Conservation (phyloP, 2,797 vertebrate species). For the Trachops cirrhosus region DNA sequence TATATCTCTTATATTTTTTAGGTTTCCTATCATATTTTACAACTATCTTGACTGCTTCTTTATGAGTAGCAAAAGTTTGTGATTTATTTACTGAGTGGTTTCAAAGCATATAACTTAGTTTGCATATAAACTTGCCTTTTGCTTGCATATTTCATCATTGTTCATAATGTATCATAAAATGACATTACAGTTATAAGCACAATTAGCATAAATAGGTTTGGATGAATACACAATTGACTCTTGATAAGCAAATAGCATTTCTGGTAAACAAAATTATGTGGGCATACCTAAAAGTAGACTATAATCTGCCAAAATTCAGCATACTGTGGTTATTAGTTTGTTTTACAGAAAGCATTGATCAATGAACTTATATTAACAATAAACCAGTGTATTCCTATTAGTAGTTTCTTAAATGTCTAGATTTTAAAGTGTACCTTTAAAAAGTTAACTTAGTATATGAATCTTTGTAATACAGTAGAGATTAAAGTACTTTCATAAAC, state of each 20-base stretch:
- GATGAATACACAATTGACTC: neutral
- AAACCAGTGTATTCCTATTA: neutral
- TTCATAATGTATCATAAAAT: constrained; percentile 3
- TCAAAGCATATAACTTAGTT: constrained; percentile 51
- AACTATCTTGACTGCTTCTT: constrained; percentile 19
- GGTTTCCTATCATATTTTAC: neutral
- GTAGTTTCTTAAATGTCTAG: constrained; percentile 28
- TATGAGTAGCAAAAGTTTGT: neutral
- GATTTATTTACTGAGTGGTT: neutral
- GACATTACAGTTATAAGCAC: neutral
- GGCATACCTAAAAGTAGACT: neutral
- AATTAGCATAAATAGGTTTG: constrained; percentile 9
- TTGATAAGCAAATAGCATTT: constrained; percentile 21
- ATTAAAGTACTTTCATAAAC: constrained; percentile 20
- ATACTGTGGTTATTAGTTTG: constrained; percentile 11
- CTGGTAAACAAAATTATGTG: constrained; percentile 27
- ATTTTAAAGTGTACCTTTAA: constrained; percentile 39
- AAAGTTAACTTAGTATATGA: constrained; percentile 6
- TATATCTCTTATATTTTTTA: neutral
- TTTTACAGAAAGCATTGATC: constrained; percentile 39
- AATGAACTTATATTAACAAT: neutral
- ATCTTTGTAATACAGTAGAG: constrained; percentile 15
- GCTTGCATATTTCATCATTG: neutral
- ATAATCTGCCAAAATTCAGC: neutral
- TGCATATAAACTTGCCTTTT: constrained; percentile 18